phyloP scores from a whole-genome alignment of 2,888 invertebrate species.

The Habrosyne pyritoides region DNA sequence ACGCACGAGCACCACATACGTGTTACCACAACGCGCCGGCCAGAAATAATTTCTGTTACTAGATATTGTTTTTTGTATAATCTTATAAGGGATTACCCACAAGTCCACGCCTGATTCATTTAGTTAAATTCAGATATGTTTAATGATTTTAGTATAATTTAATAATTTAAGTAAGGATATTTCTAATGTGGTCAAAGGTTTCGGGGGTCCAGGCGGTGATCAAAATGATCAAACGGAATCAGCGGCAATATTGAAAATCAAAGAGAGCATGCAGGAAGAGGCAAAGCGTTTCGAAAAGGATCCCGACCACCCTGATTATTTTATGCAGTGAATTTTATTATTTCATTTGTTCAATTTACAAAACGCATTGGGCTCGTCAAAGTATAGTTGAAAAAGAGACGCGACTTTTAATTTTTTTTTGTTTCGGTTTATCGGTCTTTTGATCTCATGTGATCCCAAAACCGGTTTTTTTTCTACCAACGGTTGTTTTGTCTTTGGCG shows the following conservation, averaged over 20 bases:
- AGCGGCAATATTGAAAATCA: slow-evolving; percentile 99
- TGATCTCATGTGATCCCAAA: slow-evolving; percentile 52
- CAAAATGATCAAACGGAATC: slow-evolving; percentile 97
- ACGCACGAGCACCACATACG: no score
- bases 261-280: slow-evolving; percentile 99
- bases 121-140: no score
- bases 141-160: background rate
- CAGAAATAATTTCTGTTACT: no score
- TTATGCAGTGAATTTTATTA: slow-evolving; percentile 91
- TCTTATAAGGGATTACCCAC: no score
- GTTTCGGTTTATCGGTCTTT: background rate
- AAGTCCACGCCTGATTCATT: no score
- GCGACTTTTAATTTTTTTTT: background rate
- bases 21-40: no score
- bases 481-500: slow-evolving; percentile 36
- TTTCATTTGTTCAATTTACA: slow-evolving; percentile 8
- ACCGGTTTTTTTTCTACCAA: background rate
- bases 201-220: slow-evolving; percentile 80
- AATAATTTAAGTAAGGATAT: slow-evolving; percentile 4
- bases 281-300: slow-evolving; percentile 99
- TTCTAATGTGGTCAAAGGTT: slow-evolving; percentile 50
- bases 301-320: slow-evolving; percentile 98
- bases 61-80: no score
- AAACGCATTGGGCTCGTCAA: slow-evolving; percentile 38
- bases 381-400: background rate